Conservation (phyloP, 2,888 invertebrate genomes). For the Oscheius myriophilus region DNA sequence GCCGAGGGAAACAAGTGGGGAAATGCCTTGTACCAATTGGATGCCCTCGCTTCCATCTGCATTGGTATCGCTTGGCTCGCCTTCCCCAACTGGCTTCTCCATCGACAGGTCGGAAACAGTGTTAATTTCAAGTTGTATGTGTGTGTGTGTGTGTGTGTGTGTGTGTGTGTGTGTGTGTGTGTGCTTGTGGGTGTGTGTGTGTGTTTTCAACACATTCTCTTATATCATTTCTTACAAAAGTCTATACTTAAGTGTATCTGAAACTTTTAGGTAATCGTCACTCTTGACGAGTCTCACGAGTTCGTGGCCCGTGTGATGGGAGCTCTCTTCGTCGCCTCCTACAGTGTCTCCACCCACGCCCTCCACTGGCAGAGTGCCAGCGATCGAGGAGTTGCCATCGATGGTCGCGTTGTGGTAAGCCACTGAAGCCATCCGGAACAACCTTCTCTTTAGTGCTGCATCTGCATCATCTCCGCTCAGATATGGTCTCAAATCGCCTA, state of each 20-base stretch:
- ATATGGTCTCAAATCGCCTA: slow-evolving; percentile 69
- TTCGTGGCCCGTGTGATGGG: slow-evolving; percentile 68
- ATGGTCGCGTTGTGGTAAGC: slow-evolving; percentile 58
- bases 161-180: too few species aligned
- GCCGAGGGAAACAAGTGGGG: slow-evolving; percentile 48
- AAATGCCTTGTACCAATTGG: slow-evolving; percentile 67
- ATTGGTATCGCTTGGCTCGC: slow-evolving; percentile 68
- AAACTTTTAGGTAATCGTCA: slow-evolving; percentile 55
- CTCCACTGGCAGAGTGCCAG: slow-evolving; percentile 60
- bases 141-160: too few species aligned
- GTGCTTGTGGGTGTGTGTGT: too few species aligned
- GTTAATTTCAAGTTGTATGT: too few species aligned
- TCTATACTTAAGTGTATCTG: not conserved
- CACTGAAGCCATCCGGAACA: not conserved
- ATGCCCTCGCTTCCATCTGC: slow-evolving; percentile 65
- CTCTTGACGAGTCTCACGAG: slow-evolving; percentile 64
- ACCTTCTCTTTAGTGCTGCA: slow-evolving; percentile 55
- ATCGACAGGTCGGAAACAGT: slow-evolving; percentile 48
- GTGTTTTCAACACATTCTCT: too few species aligned
- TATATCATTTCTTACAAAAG: too few species aligned
- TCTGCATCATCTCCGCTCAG: slow-evolving; percentile 66
- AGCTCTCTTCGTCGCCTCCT: slow-evolving; percentile 59
- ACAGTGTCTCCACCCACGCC: slow-evolving; percentile 51
- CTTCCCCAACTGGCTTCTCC: slow-evolving; percentile 68
- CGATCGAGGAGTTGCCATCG: slow-evolving; percentile 63